A percentile compares a stretch with the other conserved stretches of the same genome.
These are phyloP conservation scores for Microhierax caerulescens DNA, from an alignment of 2,797 vertebrate species.

Conservation along the genomic window DNA sequence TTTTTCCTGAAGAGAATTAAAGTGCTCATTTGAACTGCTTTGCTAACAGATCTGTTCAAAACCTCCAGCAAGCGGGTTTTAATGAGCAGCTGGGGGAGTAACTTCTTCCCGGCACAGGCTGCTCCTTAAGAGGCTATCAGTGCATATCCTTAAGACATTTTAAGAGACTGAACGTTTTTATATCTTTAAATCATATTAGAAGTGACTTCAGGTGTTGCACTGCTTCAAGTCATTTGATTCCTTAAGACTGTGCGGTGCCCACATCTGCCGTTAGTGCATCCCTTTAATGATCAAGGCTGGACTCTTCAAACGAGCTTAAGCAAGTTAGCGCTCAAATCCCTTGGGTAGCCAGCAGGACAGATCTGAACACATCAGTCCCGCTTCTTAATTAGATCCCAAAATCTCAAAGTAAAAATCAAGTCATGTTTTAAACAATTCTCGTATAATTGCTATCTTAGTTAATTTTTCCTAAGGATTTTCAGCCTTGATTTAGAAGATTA, in stretches of 20 bases:
- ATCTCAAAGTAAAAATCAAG: conserved; percentile 22
- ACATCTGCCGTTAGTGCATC: background rate
- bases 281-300: conserved; percentile 33
- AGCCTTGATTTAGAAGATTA: background rate
- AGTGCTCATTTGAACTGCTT: conserved; percentile 36
- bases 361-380: background rate
- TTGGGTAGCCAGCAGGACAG: background rate
- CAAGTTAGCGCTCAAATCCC: background rate
- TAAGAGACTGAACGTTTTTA: background rate
- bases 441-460: background rate
- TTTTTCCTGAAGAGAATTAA: background rate
- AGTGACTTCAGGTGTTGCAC: conserved; percentile 39
- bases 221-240: background rate
- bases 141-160: conserved; percentile 33
- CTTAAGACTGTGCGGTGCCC: background rate
- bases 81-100: conserved; percentile 66
- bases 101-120: conserved; percentile 8
- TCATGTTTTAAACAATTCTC: background rate
- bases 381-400: conserved; percentile 45
- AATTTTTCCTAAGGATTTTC: background rate
- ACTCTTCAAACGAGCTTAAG: background rate
- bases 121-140: background rate
- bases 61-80: conserved; percentile 49
- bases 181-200: background rate
- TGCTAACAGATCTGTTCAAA: conserved; percentile 46